Conservation (phyloP, 2,113 vertebrate species). For the Rhinopomastus cyanomelas region DNA sequence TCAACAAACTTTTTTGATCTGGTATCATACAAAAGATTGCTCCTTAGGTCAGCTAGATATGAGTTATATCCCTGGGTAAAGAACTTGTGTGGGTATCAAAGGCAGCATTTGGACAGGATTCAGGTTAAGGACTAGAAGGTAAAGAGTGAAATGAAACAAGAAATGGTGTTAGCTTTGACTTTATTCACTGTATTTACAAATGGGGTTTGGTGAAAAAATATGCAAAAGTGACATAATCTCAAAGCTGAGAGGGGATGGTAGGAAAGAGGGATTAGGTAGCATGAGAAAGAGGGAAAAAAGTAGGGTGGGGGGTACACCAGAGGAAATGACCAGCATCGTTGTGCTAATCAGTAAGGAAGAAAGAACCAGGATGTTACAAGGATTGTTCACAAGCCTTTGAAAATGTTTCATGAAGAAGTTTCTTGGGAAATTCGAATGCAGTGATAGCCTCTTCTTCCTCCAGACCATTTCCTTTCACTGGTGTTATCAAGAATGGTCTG, state of each 20-base stretch:
- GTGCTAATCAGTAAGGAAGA: conserved; percentile 43
- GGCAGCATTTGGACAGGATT: background rate
- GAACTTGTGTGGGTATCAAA: background rate
- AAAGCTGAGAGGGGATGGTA: background rate
- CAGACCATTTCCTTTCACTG: conserved; percentile 13
- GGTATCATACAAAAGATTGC: background rate
- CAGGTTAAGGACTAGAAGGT: conserved; percentile 10
- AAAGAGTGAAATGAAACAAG: conserved; percentile 7
- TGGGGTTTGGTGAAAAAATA: background rate
- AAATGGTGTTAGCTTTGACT: background rate
- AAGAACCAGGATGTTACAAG: conserved; percentile 29
- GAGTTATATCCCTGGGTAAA: background rate
- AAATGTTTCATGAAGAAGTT: conserved; percentile 15
- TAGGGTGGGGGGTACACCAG: background rate
- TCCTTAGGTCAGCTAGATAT: conserved; percentile 18
- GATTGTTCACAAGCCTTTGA: conserved; percentile 22
- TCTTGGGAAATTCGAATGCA: conserved; percentile 41
- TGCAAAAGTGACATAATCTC: background rate
- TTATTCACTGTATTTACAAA: conserved; percentile 1
- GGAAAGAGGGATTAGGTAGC: background rate
- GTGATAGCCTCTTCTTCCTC: conserved; percentile 29
- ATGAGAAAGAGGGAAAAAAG: background rate
- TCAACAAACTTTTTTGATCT: conserved; percentile 36
- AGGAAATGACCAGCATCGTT: conserved; percentile 3
- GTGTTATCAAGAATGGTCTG: background rate